These are phyloP conservation scores for Mustelus asterias DNA, from an alignment of 2,113 vertebrate species.

Conservation along the genomic window DNA sequence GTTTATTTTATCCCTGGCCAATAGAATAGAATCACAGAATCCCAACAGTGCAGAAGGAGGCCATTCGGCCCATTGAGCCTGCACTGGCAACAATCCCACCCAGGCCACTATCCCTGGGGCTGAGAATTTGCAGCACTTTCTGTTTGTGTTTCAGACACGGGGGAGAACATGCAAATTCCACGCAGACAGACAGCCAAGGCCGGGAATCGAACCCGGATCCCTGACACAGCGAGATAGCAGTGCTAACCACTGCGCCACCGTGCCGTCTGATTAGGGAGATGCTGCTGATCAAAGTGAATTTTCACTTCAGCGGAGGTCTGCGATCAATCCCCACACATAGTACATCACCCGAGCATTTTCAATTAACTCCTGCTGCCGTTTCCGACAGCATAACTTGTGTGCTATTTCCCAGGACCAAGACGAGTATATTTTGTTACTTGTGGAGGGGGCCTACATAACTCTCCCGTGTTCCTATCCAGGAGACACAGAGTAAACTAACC, in stretches of 20 bases:
- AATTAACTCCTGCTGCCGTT: not conserved
- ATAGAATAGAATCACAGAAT: too few species aligned
- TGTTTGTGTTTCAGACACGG: too few species aligned
- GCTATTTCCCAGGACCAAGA: not conserved
- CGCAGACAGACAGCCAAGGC: too few species aligned
- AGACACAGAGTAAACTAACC: not conserved
- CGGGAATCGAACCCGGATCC: too few species aligned
- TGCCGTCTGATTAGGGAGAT: not conserved
- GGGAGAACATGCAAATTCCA: too few species aligned
- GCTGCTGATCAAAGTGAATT: not conserved
- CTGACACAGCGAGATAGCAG: too few species aligned
- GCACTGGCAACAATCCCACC: too few species aligned
- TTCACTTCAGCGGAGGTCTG: not conserved
- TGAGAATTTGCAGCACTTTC: too few species aligned
- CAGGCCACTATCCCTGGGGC: too few species aligned
- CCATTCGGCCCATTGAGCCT: too few species aligned
- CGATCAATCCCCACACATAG: not conserved
- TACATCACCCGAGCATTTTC: not conserved
- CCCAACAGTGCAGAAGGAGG: too few species aligned
- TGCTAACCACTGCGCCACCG: too few species aligned
- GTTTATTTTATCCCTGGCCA: not conserved
- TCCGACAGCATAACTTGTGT: not conserved
- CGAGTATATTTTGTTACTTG: not conserved
- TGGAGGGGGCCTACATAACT: not conserved
- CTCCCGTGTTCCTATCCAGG: not conserved